Evolutionary conservation across 2,113 vertebrate species (phyloP).

Genomic region (Albula glossodonta): DNA sequence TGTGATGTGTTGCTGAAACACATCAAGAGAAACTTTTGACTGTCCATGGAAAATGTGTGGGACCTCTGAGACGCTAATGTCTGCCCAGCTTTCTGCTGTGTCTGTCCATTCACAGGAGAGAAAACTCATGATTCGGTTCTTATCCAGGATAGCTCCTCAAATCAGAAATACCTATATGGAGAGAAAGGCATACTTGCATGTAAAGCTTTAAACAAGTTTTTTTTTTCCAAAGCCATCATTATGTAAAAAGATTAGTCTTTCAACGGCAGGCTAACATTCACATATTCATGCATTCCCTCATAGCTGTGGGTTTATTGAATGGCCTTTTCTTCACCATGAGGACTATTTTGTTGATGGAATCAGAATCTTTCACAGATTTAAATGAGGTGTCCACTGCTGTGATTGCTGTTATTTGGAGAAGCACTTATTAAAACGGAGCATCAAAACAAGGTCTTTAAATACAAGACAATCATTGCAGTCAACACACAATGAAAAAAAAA

Average conservation of each 20-base stretch:
- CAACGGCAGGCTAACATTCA: constrained; percentile 50
- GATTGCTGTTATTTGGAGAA: constrained; percentile 76
- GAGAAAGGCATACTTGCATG: neutral
- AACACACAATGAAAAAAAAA: constrained; percentile 32
- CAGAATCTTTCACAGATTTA: constrained; percentile 75
- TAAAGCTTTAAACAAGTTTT: neutral
- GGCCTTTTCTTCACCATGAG: constrained; percentile 60
- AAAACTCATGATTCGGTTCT: too few relatives aligned
- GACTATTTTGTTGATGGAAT: constrained; percentile 77
- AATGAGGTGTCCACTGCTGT: constrained; percentile 74
- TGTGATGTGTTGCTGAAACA: too few relatives aligned
- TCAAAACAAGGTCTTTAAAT: constrained; percentile 73
- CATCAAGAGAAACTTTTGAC: neutral
- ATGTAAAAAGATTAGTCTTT: neutral
- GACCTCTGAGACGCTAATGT: neutral
- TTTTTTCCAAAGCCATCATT: neutral
- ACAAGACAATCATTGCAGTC: constrained; percentile 70
- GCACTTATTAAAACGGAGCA: constrained; percentile 71
- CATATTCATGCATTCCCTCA: constrained; percentile 61
- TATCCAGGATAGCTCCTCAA: too few relatives aligned
- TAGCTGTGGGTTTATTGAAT: constrained; percentile 62
- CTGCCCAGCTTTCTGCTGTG: neutral
- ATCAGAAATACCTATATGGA: neutral
- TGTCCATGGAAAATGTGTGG: neutral
- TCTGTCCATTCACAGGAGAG: neutral